These are phyloP conservation scores for Mallotus villosus DNA, from an alignment of 2,797 vertebrate species.

Conservation along the genomic window DNA sequence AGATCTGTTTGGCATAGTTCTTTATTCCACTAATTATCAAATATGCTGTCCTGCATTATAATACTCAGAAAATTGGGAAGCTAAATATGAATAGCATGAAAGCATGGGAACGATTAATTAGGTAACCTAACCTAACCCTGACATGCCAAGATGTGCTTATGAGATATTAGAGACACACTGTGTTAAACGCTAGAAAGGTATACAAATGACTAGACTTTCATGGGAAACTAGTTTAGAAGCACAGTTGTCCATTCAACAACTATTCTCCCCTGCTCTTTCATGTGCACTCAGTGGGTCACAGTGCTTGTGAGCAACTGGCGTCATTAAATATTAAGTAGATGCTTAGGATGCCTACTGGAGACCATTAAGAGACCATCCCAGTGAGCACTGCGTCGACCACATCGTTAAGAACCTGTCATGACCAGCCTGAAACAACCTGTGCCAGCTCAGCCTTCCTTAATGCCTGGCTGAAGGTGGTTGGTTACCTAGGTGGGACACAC, in stretches of 20 bases:
- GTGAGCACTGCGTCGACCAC: not conserved
- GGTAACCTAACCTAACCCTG: too few relatives aligned
- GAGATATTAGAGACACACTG: too few relatives aligned
- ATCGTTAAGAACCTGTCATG: not conserved
- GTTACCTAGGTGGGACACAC: too few relatives aligned
- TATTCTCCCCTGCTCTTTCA: not conserved
- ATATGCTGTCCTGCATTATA: not conserved
- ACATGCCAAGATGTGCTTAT: too few relatives aligned
- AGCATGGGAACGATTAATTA: too few relatives aligned
- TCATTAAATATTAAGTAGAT: conserved; percentile 34
- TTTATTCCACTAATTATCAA: not conserved
- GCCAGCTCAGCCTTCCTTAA: not conserved
- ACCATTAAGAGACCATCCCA: conserved; percentile 27
- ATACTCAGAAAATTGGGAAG: not conserved
- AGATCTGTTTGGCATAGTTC: not conserved
- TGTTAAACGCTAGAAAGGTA: not conserved
- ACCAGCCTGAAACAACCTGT: not conserved
- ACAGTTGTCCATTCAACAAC: not conserved
- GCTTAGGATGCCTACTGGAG: conserved; percentile 13
- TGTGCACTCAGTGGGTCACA: conserved; percentile 6
- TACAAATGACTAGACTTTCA: not conserved
- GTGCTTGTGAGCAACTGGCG: not conserved
- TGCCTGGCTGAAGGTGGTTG: not conserved
- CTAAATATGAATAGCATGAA: too few relatives aligned
- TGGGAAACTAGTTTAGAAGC: not conserved